These are phyloP conservation scores for Ephialtes manifestator DNA, from an alignment of 2,888 invertebrate species.

Conservation along the genomic window DNA sequence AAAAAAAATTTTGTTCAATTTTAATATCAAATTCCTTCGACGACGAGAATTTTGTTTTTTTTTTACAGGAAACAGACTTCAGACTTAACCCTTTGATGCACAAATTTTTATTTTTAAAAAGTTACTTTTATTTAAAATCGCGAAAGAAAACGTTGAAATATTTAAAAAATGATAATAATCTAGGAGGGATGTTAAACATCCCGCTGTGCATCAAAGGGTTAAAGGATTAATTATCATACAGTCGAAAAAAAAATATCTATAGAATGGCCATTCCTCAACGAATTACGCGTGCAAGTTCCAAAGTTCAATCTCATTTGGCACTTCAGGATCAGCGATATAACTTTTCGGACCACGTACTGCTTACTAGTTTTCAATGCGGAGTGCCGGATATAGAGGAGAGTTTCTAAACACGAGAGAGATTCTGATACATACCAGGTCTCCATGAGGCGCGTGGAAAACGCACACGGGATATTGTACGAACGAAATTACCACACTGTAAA, in stretches of 20 bases:
- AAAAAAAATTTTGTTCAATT: too few relatives aligned
- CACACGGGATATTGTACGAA: conserved; percentile 56
- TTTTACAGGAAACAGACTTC: too few relatives aligned
- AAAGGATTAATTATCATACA: background rate
- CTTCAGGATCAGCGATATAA: conserved; percentile 23
- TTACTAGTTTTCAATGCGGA: conserved; percentile 48
- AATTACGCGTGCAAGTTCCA: background rate
- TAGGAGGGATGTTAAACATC: too few relatives aligned
- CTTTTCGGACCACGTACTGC: conserved; percentile 16
- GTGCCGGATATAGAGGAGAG: conserved; percentile 67
- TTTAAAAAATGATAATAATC: too few relatives aligned
- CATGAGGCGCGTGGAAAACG: conserved; percentile 26
- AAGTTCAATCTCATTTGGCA: conserved; percentile 10
- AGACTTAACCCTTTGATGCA: too few relatives aligned
- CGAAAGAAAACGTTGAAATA: too few relatives aligned
- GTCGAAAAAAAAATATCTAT: background rate
- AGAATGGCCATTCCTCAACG: background rate
- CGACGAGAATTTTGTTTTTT: too few relatives aligned
- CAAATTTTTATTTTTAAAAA: too few relatives aligned
- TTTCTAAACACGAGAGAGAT: conserved; percentile 65
- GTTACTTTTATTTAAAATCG: too few relatives aligned
- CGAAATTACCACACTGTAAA: conserved; percentile 71
- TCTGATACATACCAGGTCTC: conserved; percentile 67
- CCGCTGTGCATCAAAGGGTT: too few relatives aligned
- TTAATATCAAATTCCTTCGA: too few relatives aligned